Base-by-base conservation (phyloP, 2,113 vertebrate genomes). In the Empidonax traillii region DNA sequence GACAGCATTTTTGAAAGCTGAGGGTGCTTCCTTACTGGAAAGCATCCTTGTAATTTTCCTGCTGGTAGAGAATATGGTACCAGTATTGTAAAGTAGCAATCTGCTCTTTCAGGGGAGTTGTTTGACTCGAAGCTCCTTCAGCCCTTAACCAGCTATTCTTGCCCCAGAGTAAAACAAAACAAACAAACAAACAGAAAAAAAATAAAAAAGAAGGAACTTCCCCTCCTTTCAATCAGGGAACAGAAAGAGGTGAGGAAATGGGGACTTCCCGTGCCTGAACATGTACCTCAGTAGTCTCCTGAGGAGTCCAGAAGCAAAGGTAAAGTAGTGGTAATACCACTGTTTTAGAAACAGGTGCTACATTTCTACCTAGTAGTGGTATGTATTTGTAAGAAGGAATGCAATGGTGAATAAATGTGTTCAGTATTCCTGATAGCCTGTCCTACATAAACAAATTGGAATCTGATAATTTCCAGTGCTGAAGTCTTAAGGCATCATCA, bases 21-120 rank as follows among this genome's bases (percentile, higher is more conserved):
- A 78, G 58, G 33, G 14, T 55, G 17, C 89, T 87, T 80, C 43
- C 72, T 71, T 67, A 27, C 55, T 44, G 69, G 56, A 72, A 89
- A 75, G 27, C 55, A 37, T 84, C 37, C 66, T 66, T 74, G 17
- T 86, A 19, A 59, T 75, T 87, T 93, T 84, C 33, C 66, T 87
- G 31, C 37, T 94, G 47, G 17, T 81, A 22, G 35, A 30, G 73
- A 75, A 23, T 59, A 25, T 0, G 1, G 55, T 89, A 37, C 44
- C 28, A 53, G 21, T 52, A 18, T 20, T 71, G 30, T 39, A 46
- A 68, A 31, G 56, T 17, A 59, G 56, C 3, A 19, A 12, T 69
- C 23, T 1, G 7, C 31, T 80, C 58, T 78, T 56, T 46, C 31
- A 53, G n/a, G 6, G 1, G 41, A 68, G 12, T n/a, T 3, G 1